Percentiles rank a stretch among this genome's conserved stretches.
phyloP scores from a whole-genome alignment of 2,113 vertebrate species.

The Centropus unirufus region DNA sequence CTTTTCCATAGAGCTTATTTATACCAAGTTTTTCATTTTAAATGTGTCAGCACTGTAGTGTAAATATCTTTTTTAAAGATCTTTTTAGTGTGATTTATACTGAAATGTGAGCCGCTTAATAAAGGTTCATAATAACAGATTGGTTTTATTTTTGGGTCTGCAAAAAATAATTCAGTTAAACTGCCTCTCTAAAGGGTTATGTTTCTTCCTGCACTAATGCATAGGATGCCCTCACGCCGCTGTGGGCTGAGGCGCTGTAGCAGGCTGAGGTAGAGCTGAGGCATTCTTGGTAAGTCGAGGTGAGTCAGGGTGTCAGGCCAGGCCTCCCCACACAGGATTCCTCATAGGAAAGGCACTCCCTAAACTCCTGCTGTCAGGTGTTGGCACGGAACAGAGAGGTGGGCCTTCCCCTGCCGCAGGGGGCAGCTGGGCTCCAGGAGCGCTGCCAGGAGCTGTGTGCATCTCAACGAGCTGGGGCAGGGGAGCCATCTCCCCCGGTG shows the following conservation, averaged over 20 bases:
- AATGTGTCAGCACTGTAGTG: conserved; percentile 97
- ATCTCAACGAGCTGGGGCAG: background rate
- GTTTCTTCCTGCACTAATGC: conserved; percentile 62
- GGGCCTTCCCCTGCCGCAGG: background rate
- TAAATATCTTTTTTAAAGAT: conserved; percentile 91
- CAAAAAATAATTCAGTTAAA: conserved; percentile 73
- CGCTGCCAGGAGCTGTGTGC: rapidly evolving
- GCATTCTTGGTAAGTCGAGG: background rate
- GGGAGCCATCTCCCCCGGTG: background rate
- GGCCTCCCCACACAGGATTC: background rate
- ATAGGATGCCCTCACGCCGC: background rate
- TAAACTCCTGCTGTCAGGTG: background rate
- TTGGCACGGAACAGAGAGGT: background rate
- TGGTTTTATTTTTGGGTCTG: conserved; percentile 78
- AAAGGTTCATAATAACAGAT: conserved; percentile 91
- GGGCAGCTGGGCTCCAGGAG: background rate
- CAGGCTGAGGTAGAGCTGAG: conserved; percentile 11
- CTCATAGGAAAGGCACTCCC: background rate
- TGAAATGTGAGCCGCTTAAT: conserved; percentile 94
- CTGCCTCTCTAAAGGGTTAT: conserved; percentile 67
- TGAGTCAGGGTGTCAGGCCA: background rate
- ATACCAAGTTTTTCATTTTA: conserved; percentile 88
- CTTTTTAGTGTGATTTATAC: conserved; percentile 99
- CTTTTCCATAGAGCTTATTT: conserved; percentile 96
- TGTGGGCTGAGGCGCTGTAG: conserved; percentile 38